These are phyloP conservation scores for Petrocephalus schoutedeni DNA, from an alignment of 2,797 vertebrate genomes.

Conservation along the genomic window DNA sequence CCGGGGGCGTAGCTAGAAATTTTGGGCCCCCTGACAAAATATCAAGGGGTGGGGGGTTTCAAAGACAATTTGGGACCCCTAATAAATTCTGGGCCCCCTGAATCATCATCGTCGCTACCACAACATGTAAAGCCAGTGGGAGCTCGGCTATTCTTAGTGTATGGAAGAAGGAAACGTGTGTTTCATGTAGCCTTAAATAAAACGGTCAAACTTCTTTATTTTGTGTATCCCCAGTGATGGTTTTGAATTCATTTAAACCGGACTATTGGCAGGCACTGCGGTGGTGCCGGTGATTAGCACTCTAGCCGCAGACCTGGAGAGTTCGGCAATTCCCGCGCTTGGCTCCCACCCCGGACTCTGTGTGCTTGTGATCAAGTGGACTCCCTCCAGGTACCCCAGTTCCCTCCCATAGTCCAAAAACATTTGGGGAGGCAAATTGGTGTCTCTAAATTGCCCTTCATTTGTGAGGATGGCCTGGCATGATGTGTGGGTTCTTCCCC, in stretches of 20 bases:
- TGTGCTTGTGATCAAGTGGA: not conserved
- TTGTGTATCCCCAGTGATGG: not conserved
- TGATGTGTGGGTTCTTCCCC: not conserved
- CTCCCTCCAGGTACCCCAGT: not conserved
- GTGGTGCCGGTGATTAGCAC: not conserved
- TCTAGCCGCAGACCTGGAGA: not conserved
- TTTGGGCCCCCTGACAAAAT: no score
- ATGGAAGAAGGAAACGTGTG: not conserved
- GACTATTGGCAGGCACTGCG: not conserved
- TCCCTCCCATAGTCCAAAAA: not conserved
- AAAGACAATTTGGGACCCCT: not conserved
- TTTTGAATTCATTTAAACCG: not conserved
- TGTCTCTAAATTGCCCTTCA: not conserved
- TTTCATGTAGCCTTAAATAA: not conserved
- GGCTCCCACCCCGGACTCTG: not conserved
- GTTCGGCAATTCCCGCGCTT: not conserved
- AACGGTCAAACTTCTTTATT: not conserved
- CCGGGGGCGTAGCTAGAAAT: no score
- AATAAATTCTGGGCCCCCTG: not conserved
- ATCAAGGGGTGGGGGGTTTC: not conserved
- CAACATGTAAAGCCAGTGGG: not conserved
- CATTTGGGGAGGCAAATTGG: not conserved
- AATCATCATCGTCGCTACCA: not conserved
- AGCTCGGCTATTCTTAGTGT: not conserved
- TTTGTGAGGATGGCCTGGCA: conserved; percentile 5